A percentile compares a stretch with the other conserved stretches of the same genome.
phyloP scores from a whole-genome alignment of 2,797 vertebrate species.

The Octomys mimax region DNA sequence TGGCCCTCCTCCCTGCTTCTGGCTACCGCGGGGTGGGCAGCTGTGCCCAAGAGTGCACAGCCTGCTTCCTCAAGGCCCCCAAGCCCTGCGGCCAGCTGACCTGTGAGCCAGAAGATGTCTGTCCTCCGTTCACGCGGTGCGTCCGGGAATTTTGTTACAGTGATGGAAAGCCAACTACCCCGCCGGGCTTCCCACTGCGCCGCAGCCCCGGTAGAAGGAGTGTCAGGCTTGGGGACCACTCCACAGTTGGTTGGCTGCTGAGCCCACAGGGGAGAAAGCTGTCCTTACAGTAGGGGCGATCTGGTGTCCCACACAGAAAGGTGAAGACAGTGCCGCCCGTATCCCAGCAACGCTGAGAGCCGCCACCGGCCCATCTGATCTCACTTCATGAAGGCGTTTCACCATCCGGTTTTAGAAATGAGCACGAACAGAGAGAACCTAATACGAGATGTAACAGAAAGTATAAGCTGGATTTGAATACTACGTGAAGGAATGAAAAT shows the following conservation, averaged over 20 bases:
- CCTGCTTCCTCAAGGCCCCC: not conserved
- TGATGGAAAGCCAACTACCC: no score
- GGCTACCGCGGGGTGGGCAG: no score
- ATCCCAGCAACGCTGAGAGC: not conserved
- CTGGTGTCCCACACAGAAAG: not conserved
- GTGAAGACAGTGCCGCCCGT: not conserved
- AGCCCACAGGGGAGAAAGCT: not conserved
- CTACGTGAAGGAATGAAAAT: not conserved
- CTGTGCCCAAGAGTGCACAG: not conserved
- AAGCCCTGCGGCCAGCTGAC: not conserved
- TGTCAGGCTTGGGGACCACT: not conserved
- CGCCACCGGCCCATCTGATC: not conserved
- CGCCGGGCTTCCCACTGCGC: not conserved
- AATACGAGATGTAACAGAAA: not conserved
- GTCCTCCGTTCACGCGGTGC: not conserved
- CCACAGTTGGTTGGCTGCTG: not conserved
- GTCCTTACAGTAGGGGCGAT: not conserved
- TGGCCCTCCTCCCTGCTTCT: not conserved
- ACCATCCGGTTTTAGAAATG: not conserved
- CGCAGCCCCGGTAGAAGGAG: not conserved
- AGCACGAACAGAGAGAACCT: not conserved
- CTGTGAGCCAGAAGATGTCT: no score
- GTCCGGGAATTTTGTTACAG: not conserved
- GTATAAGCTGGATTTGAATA: not conserved
- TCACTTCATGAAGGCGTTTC: constrained; percentile 8